A percentile compares a stretch with the other conserved stretches of the same genome.
phyloP scores from a whole-genome alignment of 2,888 invertebrate genomes.

The Cheilosia soror region DNA sequence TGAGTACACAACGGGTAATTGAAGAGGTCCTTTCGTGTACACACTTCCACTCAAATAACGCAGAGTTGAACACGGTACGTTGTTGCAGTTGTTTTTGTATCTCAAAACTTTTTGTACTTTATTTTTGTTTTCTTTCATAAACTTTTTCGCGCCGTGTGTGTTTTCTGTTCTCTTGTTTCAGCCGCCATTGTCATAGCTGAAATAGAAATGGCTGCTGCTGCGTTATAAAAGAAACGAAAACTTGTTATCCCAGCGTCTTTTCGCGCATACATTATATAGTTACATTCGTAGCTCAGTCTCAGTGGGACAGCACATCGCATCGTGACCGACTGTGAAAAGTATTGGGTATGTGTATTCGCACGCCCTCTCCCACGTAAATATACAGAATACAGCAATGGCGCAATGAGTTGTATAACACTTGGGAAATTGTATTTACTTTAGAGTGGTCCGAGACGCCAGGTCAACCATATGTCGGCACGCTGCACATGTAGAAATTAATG shows the following conservation, averaged over 20 bases:
- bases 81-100: conserved; percentile 65
- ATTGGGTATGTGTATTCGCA: conserved; percentile 19
- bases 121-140: conserved; percentile 43
- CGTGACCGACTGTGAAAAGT: conserved; percentile 5
- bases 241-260: conserved; percentile 23
- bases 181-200: conserved; percentile 62
- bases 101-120: conserved; percentile 37
- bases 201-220: conserved; percentile 64
- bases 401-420: conserved; percentile 16
- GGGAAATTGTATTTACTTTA: conserved; percentile 31
- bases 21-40: conserved; percentile 70
- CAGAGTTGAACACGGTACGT: conserved; percentile 17
- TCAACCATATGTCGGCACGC: not conserved
- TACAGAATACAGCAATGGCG: not conserved
- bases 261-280: not conserved
- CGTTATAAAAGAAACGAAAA: conserved; percentile 17
- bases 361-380: conserved; percentile 16
- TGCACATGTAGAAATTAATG: conserved; percentile 26
- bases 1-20: conserved; percentile 60
- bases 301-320: conserved; percentile 4
- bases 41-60: conserved; percentile 60
- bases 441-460: conserved; percentile 25
- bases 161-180: conserved; percentile 40
- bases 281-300: not conserved
- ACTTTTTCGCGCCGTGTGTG: conserved; percentile 42